phyloP scores from a whole-genome alignment of 2,113 vertebrate genomes.

The Ceyx cyanopectus region DNA sequence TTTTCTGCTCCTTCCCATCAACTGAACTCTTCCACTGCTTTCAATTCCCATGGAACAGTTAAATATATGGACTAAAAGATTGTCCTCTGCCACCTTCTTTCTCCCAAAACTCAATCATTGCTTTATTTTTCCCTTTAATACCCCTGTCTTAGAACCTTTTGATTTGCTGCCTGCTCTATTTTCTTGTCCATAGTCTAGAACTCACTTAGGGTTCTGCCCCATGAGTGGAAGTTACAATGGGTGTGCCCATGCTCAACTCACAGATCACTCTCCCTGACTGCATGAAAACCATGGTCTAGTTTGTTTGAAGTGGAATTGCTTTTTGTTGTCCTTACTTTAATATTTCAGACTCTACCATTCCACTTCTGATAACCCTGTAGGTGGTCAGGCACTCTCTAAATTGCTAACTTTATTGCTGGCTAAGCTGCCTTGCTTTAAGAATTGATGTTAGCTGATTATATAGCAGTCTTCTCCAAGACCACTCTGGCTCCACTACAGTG shows the following conservation, averaged over 20 bases:
- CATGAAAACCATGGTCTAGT: not conserved
- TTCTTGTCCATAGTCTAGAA: not conserved
- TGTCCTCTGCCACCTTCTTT: not conserved
- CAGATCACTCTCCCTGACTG: not conserved
- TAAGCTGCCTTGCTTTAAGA: not conserved
- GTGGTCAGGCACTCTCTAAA: not conserved
- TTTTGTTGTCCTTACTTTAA: not conserved
- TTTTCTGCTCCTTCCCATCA: not conserved
- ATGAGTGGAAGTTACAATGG: not conserved
- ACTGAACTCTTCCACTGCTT: not conserved
- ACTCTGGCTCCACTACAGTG: not conserved
- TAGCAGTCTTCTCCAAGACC: not conserved
- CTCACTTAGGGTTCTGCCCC: not conserved
- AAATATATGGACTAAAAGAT: not conserved
- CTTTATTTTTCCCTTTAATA: not conserved
- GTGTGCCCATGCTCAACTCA: not conserved
- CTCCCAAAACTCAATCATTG: not conserved
- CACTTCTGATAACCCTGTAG: not conserved
- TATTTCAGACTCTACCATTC: not conserved
- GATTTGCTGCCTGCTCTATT: not conserved
- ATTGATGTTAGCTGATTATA: not conserved
- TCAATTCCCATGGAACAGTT: not conserved
- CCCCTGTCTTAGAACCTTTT: not conserved
- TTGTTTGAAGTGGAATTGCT: not conserved
- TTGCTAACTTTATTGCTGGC: not conserved